A percentile compares a stretch with the other conserved stretches of the same genome.
Evolutionary conservation across 2,113 vertebrate genomes (phyloP).

Genomic region (Indri indri): DNA sequence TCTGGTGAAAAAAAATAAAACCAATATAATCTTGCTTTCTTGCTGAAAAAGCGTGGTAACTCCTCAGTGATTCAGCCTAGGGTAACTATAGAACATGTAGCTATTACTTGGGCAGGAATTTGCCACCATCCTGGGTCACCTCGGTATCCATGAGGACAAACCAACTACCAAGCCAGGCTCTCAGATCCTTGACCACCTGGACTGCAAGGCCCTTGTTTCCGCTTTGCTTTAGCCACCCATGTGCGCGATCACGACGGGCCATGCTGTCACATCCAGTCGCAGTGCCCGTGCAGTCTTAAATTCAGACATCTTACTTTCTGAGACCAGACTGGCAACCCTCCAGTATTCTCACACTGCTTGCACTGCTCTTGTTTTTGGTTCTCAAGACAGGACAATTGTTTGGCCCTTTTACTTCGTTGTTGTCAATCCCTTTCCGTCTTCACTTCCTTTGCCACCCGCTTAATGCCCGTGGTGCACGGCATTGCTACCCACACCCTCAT

Average conservation of each 20-base stretch:
- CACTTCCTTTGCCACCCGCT: background rate
- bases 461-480: background rate
- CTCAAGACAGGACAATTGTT: background rate
- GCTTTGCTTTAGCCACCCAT: background rate
- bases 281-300: background rate
- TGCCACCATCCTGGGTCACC: background rate
- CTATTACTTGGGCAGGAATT: background rate
- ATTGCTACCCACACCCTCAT: background rate
- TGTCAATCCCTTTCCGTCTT: background rate
- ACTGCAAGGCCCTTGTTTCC: background rate
- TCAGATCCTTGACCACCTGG: background rate
- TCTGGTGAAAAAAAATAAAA: background rate
- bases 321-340: background rate
- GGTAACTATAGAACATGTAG: background rate
- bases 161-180: background rate
- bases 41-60: background rate
- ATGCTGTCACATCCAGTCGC: background rate
- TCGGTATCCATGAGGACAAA: background rate
- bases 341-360: background rate
- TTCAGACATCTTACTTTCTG: background rate
- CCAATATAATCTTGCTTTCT: background rate
- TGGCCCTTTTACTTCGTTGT: background rate
- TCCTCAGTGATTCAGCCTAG: background rate
- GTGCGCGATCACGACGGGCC: rapidly evolving
- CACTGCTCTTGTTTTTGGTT: background rate